Evolutionary conservation across 23 tunicate genomes (phyloP), one percentile per base, ranked within the genome.

Genomic region (Corella eumyota): DNA sequence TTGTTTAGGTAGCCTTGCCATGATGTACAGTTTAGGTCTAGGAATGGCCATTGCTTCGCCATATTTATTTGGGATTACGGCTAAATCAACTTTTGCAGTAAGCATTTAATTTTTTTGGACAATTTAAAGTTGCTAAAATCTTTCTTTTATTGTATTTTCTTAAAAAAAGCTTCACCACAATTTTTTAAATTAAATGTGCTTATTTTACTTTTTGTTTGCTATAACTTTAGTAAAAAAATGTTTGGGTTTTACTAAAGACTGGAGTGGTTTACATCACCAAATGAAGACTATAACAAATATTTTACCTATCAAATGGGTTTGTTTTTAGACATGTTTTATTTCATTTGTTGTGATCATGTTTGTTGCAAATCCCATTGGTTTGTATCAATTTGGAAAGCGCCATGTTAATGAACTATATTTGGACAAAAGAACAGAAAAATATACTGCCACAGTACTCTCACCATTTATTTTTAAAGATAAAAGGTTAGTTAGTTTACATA

Each of bases 301-400:
- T 11, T 40, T 40, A 40, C 13, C 11, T 11, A 59, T 9, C 40
- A 26, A 23, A 59, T 17, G 64, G 44, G 25, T 9, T 34, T 69
- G 22, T 65, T 50, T 67, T 9, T 34, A 84, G 94, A 54, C 33
- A 5, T 29, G 49, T 50, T 36, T 75, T 25, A 29, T 69, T 26
- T 71, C 61, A 31, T 6, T 67, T 23, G 49, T 67, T 28, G 63
- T 75, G 17, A 38, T 76, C 32, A 25, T 66, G 0, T 78, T 88
- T 73, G 81, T 62, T 9, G 28, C 67, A 4, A 78, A 88, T 62
- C 96, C 96, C 3, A 20, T 65, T 34, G 48, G 46, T 25, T 60
- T 78, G 25, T 88, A 78, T 49, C 74, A 67, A 62, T 88, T 88
- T 61, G 67, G 73, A 25, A 73, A 68, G 46, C 71, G 96, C 29